Evolutionary conservation across 2,797 vertebrate genomes (phyloP).

Genomic region (Tokudaia tokunoshimensis): DNA sequence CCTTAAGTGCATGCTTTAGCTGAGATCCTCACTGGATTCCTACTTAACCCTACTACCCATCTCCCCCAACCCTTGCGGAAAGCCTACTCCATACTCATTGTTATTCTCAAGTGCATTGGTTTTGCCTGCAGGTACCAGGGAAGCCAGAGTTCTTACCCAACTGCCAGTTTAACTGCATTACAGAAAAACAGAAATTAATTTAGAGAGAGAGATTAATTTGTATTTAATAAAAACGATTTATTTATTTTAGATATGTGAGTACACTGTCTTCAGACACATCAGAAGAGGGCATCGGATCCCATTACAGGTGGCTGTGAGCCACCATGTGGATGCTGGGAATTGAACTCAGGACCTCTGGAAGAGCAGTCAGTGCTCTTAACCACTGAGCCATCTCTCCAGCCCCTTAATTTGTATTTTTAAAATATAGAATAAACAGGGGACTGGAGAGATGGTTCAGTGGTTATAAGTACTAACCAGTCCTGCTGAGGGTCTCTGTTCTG

Average conservation of each 20-base stretch:
- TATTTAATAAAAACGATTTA: background rate
- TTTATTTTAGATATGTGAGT: no score
- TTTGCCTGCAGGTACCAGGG: background rate
- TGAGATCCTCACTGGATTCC: background rate
- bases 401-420: conserved; percentile 16
- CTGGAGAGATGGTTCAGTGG: background rate
- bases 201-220: conserved; percentile 18
- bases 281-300: no score
- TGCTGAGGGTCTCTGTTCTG: background rate
- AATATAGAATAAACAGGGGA: background rate
- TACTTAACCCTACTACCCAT: background rate
- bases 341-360: background rate
- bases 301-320: no score
- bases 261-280: no score
- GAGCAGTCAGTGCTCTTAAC: background rate
- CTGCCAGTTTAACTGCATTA: conserved; percentile 30
- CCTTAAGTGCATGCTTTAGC: background rate
- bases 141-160: conserved; percentile 40
- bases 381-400: background rate
- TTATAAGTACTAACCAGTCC: background rate
- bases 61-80: background rate
- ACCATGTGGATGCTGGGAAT: background rate
- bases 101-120: background rate
- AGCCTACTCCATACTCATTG: background rate
- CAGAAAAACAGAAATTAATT: conserved; percentile 50